Base-by-base conservation (phyloP, 2,113 vertebrate species). In the Myiopsitta monachus region DNA sequence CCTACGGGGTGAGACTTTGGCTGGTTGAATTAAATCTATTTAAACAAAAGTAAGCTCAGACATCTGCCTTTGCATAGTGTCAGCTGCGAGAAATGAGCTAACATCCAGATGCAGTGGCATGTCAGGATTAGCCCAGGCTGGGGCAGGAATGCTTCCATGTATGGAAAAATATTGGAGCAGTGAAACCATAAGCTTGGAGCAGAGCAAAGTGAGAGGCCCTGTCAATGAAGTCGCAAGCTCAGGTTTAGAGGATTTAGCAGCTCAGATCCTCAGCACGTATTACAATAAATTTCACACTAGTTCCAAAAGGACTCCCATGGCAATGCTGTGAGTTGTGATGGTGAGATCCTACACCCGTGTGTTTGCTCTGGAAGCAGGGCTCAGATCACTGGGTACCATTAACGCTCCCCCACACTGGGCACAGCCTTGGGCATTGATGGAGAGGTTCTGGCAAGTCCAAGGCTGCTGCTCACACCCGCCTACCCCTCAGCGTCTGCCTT, bases 141-240 rank as follows among this genome's bases (percentile, higher is more conserved):
- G 98, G 96, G 96, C 74, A 96, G 94, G 87, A 95, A 95, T 72
- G 92, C 88, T 98, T 98, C 98, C 98, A 97, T 98, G 97, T 98
- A 98, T 97, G 97, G 98, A 98, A 98, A 97, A 97, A 96, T 96
- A 95, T 55, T 80, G 95, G 94, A 92, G 95, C 96, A 95, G 86
- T 96, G 96, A 98, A 98, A 98, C 97, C 97, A 97, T 97, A 97
- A 97, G 96, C 97, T 95, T 83, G 97, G 97, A 96, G 88, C 96
- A 93, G 82, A 96, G 96, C 94, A 96, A 97, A 97, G 95, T 63
- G 91, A 95, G 95, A 94, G 93, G 88, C 87, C 83, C 91, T 80
- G 76, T 95, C 96, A 96, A 95, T 83, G 93, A 84, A 95, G 80
- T 1, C 10, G 69, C 24, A 5, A 85, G 81, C 95, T 94, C 95